These are phyloP conservation scores for Entelurus aequoreus DNA, from an alignment of 2,113 vertebrate species.

Conservation along the genomic window DNA sequence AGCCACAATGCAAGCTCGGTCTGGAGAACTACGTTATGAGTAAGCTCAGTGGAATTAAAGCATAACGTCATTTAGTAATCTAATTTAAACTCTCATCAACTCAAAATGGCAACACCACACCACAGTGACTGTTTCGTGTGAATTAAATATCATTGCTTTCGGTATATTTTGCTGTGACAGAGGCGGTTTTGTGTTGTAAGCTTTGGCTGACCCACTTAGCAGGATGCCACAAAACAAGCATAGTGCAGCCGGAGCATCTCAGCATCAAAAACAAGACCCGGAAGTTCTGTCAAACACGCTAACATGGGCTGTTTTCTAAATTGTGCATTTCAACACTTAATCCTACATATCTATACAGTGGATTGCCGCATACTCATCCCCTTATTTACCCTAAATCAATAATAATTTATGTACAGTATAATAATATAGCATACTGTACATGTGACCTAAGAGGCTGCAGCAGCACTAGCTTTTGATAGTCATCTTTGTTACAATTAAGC, in stretches of 20 bases:
- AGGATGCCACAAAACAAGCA: neutral
- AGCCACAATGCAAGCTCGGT: slow-evolving; percentile 24
- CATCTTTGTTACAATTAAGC: too few relatives aligned
- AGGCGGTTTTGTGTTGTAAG: neutral
- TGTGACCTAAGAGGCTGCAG: too few relatives aligned
- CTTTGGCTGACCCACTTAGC: neutral
- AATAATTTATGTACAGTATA: too few relatives aligned
- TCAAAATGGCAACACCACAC: neutral
- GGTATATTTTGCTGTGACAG: neutral
- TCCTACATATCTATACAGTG: too few relatives aligned
- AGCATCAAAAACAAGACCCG: too few relatives aligned
- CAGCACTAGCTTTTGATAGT: too few relatives aligned
- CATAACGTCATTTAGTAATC: neutral
- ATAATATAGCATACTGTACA: too few relatives aligned
- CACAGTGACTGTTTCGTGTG: neutral
- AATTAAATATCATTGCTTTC: neutral
- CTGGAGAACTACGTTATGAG: slow-evolving; percentile 35
- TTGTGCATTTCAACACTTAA: too few relatives aligned
- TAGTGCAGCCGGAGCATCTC: too few relatives aligned
- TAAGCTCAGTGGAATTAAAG: slow-evolving; percentile 45
- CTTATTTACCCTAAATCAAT: too few relatives aligned
- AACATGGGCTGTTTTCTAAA: too few relatives aligned
- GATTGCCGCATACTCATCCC: too few relatives aligned
- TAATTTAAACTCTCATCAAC: neutral
- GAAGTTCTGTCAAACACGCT: neutral